Conservation (phyloP, 2,113 vertebrate species). For the Mionectes macconnelli region DNA sequence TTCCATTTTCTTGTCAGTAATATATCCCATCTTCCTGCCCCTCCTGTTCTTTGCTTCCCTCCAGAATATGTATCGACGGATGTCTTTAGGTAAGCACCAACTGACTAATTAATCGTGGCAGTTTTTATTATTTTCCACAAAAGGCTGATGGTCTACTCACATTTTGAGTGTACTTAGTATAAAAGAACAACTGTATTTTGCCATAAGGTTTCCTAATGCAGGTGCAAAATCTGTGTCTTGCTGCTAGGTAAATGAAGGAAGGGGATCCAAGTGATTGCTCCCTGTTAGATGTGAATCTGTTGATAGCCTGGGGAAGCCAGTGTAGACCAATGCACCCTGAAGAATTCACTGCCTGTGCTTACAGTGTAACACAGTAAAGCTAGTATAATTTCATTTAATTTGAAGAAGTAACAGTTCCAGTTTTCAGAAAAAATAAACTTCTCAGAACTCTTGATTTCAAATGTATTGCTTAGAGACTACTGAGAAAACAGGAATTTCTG, state of each 20-base stretch:
- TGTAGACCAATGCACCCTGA: background rate
- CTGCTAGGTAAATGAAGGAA: background rate
- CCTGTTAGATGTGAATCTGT: background rate
- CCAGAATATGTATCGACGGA: accelerated
- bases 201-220: background rate
- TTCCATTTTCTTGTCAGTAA: background rate
- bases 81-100: background rate
- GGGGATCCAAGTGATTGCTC: background rate
- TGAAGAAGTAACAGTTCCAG: background rate
- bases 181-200: background rate
- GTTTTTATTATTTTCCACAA: background rate
- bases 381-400: background rate
- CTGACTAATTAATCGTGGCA: background rate
- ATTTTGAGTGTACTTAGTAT: background rate
- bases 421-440: background rate
- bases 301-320: background rate
- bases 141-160: background rate
- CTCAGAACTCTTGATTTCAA: background rate
- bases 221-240: background rate
- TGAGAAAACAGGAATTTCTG: background rate
- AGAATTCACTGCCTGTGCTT: background rate
- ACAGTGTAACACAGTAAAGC: background rate
- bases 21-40: background rate
- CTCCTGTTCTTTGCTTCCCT: background rate
- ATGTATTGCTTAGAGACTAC: background rate